Evolutionary conservation across 1,140 invertebrate genomes (phyloP).

Genomic region (Drosophila burlai): DNA sequence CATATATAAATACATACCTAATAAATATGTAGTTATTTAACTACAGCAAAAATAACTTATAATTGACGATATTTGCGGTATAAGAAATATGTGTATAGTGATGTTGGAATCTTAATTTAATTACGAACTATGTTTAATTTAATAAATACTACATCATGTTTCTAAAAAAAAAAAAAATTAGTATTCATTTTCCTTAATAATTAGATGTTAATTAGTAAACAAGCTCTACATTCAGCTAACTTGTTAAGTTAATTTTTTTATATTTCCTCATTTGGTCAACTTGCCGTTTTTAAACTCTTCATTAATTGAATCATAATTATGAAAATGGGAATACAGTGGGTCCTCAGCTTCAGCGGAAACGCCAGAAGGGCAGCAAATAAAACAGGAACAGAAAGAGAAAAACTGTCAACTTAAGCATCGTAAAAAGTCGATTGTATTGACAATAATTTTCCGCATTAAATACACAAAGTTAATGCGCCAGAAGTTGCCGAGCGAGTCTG

Average conservation of each 20-base stretch:
- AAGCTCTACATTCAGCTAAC: not conserved
- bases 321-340: conserved; percentile 6
- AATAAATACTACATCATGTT: too few species aligned
- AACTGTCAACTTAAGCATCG: conserved; percentile 74
- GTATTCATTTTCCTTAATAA: too few species aligned
- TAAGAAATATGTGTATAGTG: not conserved
- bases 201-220: not conserved
- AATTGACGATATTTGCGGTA: not conserved
- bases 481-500: conserved; percentile 39
- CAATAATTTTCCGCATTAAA: conserved; percentile 73
- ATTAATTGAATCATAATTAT: conserved; percentile 41
- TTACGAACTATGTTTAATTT: too few species aligned
- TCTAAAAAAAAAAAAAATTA: not conserved
- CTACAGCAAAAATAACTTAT: not conserved
- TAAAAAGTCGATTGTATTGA: conserved; percentile 79
- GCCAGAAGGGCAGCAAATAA: conserved; percentile 29
- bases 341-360: conserved; percentile 8
- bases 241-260: not conserved
- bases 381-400: conserved; percentile 39
- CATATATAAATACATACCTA: not conserved
- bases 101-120: too few species aligned
- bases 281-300: not conserved
- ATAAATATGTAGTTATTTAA: not conserved
- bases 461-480: conserved; percentile 73
- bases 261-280: not conserved